phyloP scores from a whole-genome alignment of 2,888 invertebrate species.

The Papilio demoleus region DNA sequence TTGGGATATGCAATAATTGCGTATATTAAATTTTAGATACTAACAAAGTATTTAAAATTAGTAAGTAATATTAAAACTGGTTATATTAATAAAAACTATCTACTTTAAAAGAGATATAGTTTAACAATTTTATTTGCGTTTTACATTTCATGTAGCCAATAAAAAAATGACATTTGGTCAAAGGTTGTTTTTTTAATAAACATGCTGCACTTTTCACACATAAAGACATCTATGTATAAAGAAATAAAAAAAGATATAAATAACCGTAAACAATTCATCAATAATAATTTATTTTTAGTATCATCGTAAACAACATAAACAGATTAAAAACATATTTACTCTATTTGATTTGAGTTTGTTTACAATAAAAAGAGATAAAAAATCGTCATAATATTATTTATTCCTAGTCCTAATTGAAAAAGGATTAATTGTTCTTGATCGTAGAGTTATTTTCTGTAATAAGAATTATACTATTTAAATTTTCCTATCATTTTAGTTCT shows the following conservation, averaged over 20 bases:
- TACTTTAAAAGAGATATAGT: neutral
- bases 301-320: conserved; percentile 41
- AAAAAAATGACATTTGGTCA: too few relatives aligned
- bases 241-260: too few relatives aligned
- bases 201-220: too few relatives aligned
- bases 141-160: too few relatives aligned
- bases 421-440: neutral
- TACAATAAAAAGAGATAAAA: conserved; percentile 50
- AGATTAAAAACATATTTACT: conserved; percentile 56
- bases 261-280: conserved; percentile 40
- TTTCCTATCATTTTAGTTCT: too few relatives aligned
- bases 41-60: neutral
- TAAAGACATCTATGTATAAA: too few relatives aligned
- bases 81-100: neutral
- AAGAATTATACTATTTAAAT: too few relatives aligned
- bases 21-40: neutral
- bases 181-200: too few relatives aligned
- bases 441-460: neutral
- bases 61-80: neutral
- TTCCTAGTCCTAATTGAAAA: neutral
- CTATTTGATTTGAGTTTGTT: conserved; percentile 60
- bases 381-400: conserved; percentile 4
- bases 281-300: conserved; percentile 47
- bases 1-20: neutral
- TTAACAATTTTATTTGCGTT: neutral